Evolutionary conservation across 1,140 invertebrate genomes (phyloP), one percentile per base, ranked within the genome.

Genomic region (Philopotamus ludificatus): DNA sequence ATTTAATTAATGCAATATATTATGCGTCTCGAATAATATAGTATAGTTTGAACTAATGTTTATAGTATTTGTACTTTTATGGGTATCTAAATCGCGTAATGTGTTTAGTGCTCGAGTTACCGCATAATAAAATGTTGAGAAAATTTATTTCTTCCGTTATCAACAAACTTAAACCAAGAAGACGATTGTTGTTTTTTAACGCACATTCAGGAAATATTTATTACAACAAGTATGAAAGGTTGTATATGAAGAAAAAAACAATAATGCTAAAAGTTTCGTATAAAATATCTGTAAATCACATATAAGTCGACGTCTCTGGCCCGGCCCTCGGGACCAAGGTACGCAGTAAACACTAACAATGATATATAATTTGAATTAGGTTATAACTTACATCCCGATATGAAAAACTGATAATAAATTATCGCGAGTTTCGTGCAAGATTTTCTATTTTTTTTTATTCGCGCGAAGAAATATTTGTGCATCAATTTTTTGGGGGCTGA

Each of bases 261-360:
- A 65, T 65, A 65, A 59, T 60, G 28, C 63, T 65, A 59, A 65
- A 65, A 65, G 63, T 65, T 59, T 59, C 63, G 63, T 59, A 65
- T 65, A 65, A 65, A 59, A 65, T 65, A 59, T 65, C 54, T 65
- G 55, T 65, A 65, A 65, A 65, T 65, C 63, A 50, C 45, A 51
- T 16, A 21, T 41, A 34, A 50, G 42, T 34, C 44, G 34, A 57
- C 25, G 28, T 55, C 12, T 12, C 22, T 10, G 26, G 44, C 42
- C 25, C 44, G 18, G 18, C 55, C 26, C 25, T 22, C 18, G 45
- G 12, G 60, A n/a, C 55, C 21, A 50, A 65, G 63, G 63, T 65
- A 65, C 39, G 49, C 54, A 49, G 44, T 65, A 42, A 59, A 65
- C 57, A 45, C 57, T 65, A 59, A 59, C 63, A 59, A 65, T 65